Conservation (phyloP, 2,113 vertebrate species). For the Myocastor coypus region DNA sequence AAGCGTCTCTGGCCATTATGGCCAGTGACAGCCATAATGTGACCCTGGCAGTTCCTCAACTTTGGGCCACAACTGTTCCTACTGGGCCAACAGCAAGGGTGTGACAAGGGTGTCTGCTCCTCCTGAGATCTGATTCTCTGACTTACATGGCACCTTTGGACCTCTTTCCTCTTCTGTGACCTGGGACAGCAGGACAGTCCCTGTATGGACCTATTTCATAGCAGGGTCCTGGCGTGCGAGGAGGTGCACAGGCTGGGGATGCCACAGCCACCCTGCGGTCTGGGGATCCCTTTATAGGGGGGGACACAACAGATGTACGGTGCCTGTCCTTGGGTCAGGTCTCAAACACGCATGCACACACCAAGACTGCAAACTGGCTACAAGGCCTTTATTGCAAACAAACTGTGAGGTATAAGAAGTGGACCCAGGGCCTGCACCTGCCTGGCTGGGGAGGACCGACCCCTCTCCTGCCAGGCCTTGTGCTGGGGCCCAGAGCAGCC, state of each 20-base stretch:
- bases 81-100: background rate
- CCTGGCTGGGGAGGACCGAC: background rate
- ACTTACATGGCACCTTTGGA: background rate
- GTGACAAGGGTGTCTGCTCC: background rate
- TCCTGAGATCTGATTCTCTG: background rate
- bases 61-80: background rate
- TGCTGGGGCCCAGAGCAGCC: background rate
- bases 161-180: background rate
- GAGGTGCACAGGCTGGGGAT: background rate
- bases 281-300: background rate
- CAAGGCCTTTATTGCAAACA: slow-evolving; percentile 80
- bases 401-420: slow-evolving; percentile 79
- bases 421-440: background rate
- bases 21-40: too few species aligned
- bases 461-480: background rate
- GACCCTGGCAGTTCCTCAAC: background rate
- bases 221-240: background rate
- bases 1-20: background rate
- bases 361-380: slow-evolving; percentile 51
- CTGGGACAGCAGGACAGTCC: background rate
- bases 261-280: fast-evolving
- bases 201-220: fast-evolving
- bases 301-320: background rate
- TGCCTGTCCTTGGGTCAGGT: too few species aligned
- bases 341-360: fast-evolving